These are phyloP conservation scores for Gryllus bimaculatus DNA, from an alignment of 1,140 invertebrate species.

Conservation along the genomic window DNA sequence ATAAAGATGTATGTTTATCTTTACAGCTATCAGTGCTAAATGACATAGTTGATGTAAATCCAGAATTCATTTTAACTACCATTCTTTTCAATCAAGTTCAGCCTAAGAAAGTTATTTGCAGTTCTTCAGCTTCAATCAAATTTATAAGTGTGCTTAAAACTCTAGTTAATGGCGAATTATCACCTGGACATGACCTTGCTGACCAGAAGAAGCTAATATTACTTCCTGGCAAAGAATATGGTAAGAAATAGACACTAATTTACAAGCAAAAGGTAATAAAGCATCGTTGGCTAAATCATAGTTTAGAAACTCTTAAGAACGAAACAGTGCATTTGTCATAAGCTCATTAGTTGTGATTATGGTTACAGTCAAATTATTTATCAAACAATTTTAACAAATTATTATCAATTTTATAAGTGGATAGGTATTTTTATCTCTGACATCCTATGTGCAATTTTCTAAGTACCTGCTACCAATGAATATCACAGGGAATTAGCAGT, in stretches of 20 bases:
- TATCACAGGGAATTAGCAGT: no score
- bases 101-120: constrained; percentile 38
- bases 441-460: no score
- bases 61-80: constrained; percentile 46
- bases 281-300: no score
- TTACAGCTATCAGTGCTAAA: constrained; percentile 46
- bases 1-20: constrained; percentile 19
- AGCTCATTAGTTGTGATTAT: no score
- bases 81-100: constrained; percentile 51
- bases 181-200: constrained; percentile 13
- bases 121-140: background rate
- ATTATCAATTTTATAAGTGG: no score
- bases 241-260: constrained; percentile 26
- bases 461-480: no score
- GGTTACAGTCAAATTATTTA: no score
- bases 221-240: constrained; percentile 45
- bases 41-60: constrained; percentile 47
- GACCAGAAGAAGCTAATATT: constrained; percentile 33
- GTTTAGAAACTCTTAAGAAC: no score
- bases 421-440: no score
- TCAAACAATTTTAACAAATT: no score
- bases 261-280: no score
- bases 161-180: constrained; percentile 13
- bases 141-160: constrained; percentile 34
- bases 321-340: no score